Evolutionary conservation across 2,888 invertebrate genomes (phyloP).

Genomic region (Agonopterix alstromeriana): DNA sequence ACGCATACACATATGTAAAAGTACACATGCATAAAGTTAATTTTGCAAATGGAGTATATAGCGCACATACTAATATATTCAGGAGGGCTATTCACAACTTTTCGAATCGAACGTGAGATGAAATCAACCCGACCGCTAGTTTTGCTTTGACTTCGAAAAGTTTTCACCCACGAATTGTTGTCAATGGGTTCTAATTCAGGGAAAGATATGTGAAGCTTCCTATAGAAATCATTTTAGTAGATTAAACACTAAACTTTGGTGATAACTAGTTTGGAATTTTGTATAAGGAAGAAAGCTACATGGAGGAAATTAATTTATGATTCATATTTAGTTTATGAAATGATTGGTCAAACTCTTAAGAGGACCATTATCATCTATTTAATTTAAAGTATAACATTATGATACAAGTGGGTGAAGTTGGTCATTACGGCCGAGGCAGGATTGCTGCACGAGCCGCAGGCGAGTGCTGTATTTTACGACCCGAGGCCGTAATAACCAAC

Average conservation of each 20-base stretch:
- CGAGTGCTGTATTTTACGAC: no score
- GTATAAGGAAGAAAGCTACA: no score
- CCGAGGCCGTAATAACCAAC: no score
- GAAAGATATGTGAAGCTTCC: constrained; percentile 2
- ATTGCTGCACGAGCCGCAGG: no score
- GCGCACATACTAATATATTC: constrained; percentile 7
- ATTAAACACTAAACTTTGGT: not conserved
- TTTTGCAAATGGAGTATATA: not conserved
- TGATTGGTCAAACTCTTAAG: no score
- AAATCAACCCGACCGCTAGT: constrained; percentile 7
- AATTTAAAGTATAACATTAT: no score
- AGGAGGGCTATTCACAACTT: constrained; percentile 7
- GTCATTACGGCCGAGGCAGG: no score
- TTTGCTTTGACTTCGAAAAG: constrained; percentile 5
- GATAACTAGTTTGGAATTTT: not conserved
- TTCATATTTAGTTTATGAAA: not conserved
- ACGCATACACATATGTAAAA: not conserved
- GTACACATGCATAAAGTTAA: not conserved
- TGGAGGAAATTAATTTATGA: not conserved
- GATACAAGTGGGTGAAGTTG: no score
- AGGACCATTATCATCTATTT: no score
- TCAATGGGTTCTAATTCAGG: constrained; percentile 5
- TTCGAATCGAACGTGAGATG: constrained; percentile 11
- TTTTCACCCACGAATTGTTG: constrained; percentile 5
- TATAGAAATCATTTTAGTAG: not conserved